phyloP scores from a whole-genome alignment of 2,888 invertebrate genomes.

The Noctua pronuba region DNA sequence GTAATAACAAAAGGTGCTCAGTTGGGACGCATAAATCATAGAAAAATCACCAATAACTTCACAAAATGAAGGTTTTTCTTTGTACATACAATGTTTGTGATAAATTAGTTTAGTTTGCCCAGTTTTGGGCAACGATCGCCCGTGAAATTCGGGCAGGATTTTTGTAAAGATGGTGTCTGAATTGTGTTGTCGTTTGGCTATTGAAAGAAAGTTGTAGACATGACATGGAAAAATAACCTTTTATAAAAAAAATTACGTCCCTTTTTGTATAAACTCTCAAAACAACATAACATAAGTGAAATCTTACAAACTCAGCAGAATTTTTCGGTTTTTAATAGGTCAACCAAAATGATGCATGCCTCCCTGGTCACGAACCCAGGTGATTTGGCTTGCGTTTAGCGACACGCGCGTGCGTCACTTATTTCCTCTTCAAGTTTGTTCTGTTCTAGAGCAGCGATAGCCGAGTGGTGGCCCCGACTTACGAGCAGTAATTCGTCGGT shows the following conservation, averaged over 20 bases:
- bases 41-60: slow-evolving; percentile 65
- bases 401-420: too few relatives aligned
- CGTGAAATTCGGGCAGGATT: slow-evolving; percentile 11
- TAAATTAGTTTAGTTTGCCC: slow-evolving; percentile 53
- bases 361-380: not conserved
- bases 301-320: not conserved
- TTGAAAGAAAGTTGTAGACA: not conserved
- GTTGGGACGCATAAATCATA: slow-evolving; percentile 67
- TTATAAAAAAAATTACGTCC: not conserved
- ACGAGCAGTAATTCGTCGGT: too few relatives aligned
- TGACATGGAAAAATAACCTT: not conserved
- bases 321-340: not conserved
- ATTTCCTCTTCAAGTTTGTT: too few relatives aligned
- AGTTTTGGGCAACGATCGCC: slow-evolving; percentile 34
- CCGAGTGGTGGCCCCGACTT: too few relatives aligned
- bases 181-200: slow-evolving; percentile 7
- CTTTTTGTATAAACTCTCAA: not conserved
- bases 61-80: slow-evolving; percentile 43
- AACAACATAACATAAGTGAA: not conserved
- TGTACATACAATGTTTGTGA: slow-evolving; percentile 45
- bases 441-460: too few relatives aligned
- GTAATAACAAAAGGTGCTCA: slow-evolving; percentile 53
- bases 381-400: not conserved
- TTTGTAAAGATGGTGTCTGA: slow-evolving; percentile 14
- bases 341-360: not conserved